Evolutionary conservation across 2,888 invertebrate genomes (phyloP).

Genomic region (Idaea straminata): DNA sequence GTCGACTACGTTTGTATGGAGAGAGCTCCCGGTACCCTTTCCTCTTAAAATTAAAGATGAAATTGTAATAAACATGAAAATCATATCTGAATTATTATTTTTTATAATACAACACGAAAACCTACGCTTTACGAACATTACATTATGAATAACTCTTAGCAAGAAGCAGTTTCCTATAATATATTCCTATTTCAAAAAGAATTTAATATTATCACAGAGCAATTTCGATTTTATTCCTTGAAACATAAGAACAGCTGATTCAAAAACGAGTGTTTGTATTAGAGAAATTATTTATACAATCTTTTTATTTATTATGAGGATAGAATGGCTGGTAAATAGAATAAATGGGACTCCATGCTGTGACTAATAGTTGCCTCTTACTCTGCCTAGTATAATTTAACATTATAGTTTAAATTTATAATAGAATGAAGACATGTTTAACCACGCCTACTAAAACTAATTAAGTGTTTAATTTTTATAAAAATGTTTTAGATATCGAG

Average conservation of each 20-base stretch:
- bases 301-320: slow-evolving; percentile 59
- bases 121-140: slow-evolving; percentile 35
- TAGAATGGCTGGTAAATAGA: slow-evolving; percentile 56
- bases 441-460: slow-evolving; percentile 59
- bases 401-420: slow-evolving; percentile 67
- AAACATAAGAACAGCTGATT: slow-evolving; percentile 30
- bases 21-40: too few species aligned
- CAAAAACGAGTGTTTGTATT: slow-evolving; percentile 38
- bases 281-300: slow-evolving; percentile 57
- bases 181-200: slow-evolving; percentile 35
- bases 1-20: too few species aligned
- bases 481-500: slow-evolving; percentile 34
- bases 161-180: slow-evolving; percentile 45
- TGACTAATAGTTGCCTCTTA: slow-evolving; percentile 63
- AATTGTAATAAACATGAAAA: slow-evolving; percentile 36
- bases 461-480: slow-evolving; percentile 52
- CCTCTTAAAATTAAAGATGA: slow-evolving; percentile 16
- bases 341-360: slow-evolving; percentile 67
- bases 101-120: slow-evolving; percentile 36
- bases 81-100: slow-evolving; percentile 38
- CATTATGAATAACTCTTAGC: slow-evolving; percentile 48
- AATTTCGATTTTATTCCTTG: slow-evolving; percentile 30
- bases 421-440: slow-evolving; percentile 66
- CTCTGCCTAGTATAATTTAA: slow-evolving; percentile 56
- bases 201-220: slow-evolving; percentile 14